Percentiles rank a stretch among this genome's conserved stretches.
Evolutionary conservation across 1,140 invertebrate species (phyloP).

Genomic region (Thrips palmi): DNA sequence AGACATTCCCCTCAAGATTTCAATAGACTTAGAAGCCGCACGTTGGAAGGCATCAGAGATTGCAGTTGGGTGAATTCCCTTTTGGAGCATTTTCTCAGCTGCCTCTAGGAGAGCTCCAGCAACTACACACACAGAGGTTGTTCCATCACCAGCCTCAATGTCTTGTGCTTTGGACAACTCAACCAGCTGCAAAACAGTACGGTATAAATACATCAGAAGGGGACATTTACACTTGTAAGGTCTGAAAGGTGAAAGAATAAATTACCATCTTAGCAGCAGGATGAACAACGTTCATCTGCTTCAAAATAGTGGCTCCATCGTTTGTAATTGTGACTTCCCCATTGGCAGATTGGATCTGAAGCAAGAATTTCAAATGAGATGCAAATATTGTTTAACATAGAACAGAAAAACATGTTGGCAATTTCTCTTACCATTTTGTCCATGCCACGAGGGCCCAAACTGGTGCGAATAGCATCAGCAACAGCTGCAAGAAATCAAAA

Average conservation of each 20-base stretch:
- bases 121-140: conserved; percentile 92
- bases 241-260: background rate
- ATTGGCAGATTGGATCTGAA: conserved; percentile 83
- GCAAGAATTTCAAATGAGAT: conserved; percentile 16
- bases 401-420: background rate
- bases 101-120: conserved; percentile 91
- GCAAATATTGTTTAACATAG: conserved; percentile 1
- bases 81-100: conserved; percentile 75
- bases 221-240: too few species aligned
- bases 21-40: conserved; percentile 65
- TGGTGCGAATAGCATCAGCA: conserved; percentile 95
- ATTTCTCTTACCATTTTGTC: conserved; percentile 85
- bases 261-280: conserved; percentile 97
- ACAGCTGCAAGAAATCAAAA: conserved; percentile 56
- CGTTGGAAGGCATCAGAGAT: conserved; percentile 95
- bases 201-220: conserved; percentile 8
- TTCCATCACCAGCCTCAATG: conserved; percentile 97
- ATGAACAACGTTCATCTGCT: conserved; percentile 97
- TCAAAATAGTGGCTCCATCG: conserved; percentile 98
- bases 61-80: conserved; percentile 93
- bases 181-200: conserved; percentile 59
- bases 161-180: conserved; percentile 98
- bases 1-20: conserved; percentile 74
- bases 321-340: conserved; percentile 99
- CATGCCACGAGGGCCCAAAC: conserved; percentile 96